Evolutionary conservation across 23 tunicate genomes (phyloP).

Genomic region (Halocynthia aurantium): DNA sequence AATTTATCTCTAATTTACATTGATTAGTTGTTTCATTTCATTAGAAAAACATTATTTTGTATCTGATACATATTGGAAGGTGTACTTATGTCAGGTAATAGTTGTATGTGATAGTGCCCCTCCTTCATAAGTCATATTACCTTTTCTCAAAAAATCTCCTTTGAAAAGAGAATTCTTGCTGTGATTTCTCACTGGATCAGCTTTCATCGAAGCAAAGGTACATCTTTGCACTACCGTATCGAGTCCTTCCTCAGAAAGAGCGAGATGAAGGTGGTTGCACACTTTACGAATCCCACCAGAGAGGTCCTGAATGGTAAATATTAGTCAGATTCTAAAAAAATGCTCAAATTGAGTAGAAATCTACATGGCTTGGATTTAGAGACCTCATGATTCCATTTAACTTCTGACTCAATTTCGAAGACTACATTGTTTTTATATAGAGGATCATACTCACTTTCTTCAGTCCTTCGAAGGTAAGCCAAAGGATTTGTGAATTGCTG

Average conservation of each 20-base stretch:
- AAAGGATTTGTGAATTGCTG: background rate
- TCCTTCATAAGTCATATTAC: background rate
- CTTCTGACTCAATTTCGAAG: no score
- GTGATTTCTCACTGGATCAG: slow-evolving; percentile 18
- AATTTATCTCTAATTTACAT: no score
- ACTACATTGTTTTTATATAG: no score
- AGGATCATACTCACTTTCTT: background rate
- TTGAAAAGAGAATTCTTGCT: slow-evolving; percentile 18
- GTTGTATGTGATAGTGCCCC: no score
- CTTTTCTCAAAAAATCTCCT: slow-evolving; percentile 24
- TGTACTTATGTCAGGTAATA: no score
- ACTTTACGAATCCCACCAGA: slow-evolving; percentile 3
- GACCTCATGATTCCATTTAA: no score
- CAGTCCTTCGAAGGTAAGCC: slow-evolving; percentile 20
- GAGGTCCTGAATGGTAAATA: background rate
- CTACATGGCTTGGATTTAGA: no score
- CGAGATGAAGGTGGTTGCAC: slow-evolving; percentile 11
- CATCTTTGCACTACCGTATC: slow-evolving; percentile 15
- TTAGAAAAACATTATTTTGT: no score
- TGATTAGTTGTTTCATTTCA: no score
- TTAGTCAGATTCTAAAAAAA: no score
- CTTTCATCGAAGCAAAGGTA: slow-evolving; percentile 29
- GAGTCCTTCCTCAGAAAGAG: slow-evolving; percentile 17
- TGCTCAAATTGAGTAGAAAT: no score
- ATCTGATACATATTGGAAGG: no score